Evolutionary conservation across 2,888 invertebrate genomes (phyloP).

Genomic region (Matsumyia berberina): DNA sequence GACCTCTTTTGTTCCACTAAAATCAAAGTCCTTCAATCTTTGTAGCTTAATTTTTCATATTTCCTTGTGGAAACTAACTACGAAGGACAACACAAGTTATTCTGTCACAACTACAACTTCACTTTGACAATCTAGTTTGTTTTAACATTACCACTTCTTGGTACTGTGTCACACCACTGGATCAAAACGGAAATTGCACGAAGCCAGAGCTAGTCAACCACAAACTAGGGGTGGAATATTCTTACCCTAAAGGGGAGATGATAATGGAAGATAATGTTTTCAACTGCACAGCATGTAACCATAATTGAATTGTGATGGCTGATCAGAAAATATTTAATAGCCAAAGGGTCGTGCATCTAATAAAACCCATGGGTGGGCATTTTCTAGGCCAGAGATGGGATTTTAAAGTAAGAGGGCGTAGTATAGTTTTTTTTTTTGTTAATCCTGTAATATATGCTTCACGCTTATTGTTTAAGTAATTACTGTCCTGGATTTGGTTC

Average conservation of each 20-base stretch:
- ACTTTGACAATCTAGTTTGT: background rate
- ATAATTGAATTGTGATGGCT: slow-evolving; percentile 39
- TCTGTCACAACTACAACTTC: background rate
- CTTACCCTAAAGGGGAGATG: background rate
- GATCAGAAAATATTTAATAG: slow-evolving; percentile 18
- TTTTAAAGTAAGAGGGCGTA: too few species aligned
- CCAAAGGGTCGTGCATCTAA: slow-evolving; percentile 2
- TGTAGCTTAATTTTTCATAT: background rate
- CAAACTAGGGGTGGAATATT: slow-evolving; percentile 16
- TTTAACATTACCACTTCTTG: too few species aligned
- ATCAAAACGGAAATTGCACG: slow-evolving; percentile 5
- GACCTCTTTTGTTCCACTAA: background rate
- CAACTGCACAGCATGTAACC: slow-evolving; percentile 23
- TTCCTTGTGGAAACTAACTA: background rate
- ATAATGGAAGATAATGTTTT: slow-evolving; percentile 18
- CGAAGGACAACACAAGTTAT: background rate
- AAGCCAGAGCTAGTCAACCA: slow-evolving; percentile 6
- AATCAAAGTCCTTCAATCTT: background rate
- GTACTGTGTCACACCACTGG: background rate
- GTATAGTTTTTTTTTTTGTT: slow-evolving; percentile 14
- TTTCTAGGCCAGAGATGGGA: background rate
- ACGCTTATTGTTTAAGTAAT: background rate
- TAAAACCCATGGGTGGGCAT: background rate
- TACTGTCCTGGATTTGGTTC: background rate
- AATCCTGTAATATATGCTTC: slow-evolving; percentile 10